A percentile compares a stretch with the other conserved stretches of the same genome.
These are phyloP conservation scores for Sogatella furcifera DNA, from an alignment of 1,140 invertebrate genomes.

Conservation along the genomic window DNA sequence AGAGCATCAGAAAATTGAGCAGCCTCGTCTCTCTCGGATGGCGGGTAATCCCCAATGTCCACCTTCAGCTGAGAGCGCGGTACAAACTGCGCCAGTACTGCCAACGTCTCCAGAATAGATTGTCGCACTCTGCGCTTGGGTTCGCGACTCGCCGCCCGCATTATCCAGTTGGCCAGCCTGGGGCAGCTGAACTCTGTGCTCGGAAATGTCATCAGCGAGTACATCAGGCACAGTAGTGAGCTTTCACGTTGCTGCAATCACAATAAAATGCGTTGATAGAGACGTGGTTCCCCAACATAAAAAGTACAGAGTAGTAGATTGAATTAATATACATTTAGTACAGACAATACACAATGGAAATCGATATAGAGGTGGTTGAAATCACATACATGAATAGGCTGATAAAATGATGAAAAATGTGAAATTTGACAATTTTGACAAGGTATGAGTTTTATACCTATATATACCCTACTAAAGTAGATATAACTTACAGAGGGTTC, in stretches of 20 bases:
- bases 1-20: constrained; percentile 17
- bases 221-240: constrained; percentile 63
- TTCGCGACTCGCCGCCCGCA: constrained; percentile 14
- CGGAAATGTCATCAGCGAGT: constrained; percentile 64
- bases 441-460: too few relatives aligned
- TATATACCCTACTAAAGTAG: too few relatives aligned
- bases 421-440: too few relatives aligned
- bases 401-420: too few relatives aligned
- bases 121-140: constrained; percentile 54
- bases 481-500: too few relatives aligned
- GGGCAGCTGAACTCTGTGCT: constrained; percentile 65
- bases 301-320: too few relatives aligned
- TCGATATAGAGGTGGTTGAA: too few relatives aligned
- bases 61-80: constrained; percentile 26
- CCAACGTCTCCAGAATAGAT: constrained; percentile 67
- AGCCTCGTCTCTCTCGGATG: constrained; percentile 6
- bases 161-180: constrained; percentile 41
- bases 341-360: too few relatives aligned
- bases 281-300: too few relatives aligned
- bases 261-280: too few relatives aligned
- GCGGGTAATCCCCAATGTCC: constrained; percentile 4
- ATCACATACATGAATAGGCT: too few relatives aligned
- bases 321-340: too few relatives aligned
- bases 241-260: constrained; percentile 54
- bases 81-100: constrained; percentile 60